Conservation (phyloP, 2,113 vertebrate species). For the Bucco capensis region DNA sequence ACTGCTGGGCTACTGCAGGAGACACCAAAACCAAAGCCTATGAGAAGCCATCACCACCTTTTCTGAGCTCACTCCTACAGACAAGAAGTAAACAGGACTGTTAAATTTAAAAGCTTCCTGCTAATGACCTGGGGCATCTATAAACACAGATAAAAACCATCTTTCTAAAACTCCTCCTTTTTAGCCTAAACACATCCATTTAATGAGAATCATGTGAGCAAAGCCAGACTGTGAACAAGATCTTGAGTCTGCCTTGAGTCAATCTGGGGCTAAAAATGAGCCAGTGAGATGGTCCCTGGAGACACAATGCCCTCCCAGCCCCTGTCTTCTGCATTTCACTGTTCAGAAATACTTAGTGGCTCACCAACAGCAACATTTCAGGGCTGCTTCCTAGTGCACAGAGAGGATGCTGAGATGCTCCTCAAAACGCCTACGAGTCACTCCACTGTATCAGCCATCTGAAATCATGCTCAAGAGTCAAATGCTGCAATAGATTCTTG, state of each 20-base stretch:
- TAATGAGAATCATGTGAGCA: conserved; percentile 7
- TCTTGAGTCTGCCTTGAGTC: background rate
- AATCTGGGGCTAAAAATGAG: background rate
- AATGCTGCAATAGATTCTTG: background rate
- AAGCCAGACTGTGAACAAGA: background rate
- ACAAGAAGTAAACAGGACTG: background rate
- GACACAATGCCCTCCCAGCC: accelerated
- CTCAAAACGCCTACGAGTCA: background rate
- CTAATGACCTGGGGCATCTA: conserved; percentile 14
- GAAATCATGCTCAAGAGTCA: background rate
- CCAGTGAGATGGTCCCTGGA: background rate
- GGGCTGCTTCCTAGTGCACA: background rate
- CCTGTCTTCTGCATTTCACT: background rate
- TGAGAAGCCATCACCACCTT: background rate
- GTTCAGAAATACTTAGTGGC: background rate
- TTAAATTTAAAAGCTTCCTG: conserved; percentile 50
- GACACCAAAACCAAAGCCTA: conserved; percentile 8
- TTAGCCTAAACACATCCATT: background rate
- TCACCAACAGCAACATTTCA: background rate
- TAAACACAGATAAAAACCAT: background rate
- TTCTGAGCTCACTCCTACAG: background rate
- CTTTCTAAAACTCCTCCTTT: background rate
- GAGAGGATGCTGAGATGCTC: background rate
- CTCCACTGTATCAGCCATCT: background rate
- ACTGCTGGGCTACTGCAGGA: background rate